These are phyloP conservation scores for Callocephalon fimbriatum DNA, from an alignment of 2,113 vertebrate species.

Conservation along the genomic window DNA sequence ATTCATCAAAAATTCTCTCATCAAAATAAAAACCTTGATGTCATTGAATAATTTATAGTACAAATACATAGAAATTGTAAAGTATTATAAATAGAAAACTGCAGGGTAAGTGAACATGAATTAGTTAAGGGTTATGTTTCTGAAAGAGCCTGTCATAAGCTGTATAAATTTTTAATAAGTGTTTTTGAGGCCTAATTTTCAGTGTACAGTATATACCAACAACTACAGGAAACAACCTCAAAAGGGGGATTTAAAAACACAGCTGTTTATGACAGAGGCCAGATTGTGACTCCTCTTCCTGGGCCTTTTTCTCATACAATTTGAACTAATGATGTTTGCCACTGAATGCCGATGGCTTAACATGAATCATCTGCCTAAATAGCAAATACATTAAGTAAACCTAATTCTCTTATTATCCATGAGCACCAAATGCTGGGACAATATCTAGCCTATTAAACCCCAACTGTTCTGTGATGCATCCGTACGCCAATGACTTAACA, in stretches of 20 bases:
- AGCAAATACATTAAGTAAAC: conserved; percentile 73
- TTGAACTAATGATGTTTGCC: conserved; percentile 73
- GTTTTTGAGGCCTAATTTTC: conserved; percentile 81
- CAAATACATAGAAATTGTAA: conserved; percentile 85
- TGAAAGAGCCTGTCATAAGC: conserved; percentile 82
- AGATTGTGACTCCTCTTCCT: conserved; percentile 61
- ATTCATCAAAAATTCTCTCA: conserved; percentile 87
- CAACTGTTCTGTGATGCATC: conserved; percentile 44
- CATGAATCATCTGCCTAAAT: conserved; percentile 65
- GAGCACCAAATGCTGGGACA: conserved; percentile 62
- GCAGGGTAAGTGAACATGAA: conserved; percentile 85
- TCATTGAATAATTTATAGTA: conserved; percentile 87
- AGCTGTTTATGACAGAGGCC: conserved; percentile 67
- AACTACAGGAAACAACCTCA: conserved; percentile 68
- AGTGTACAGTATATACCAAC: conserved; percentile 68
- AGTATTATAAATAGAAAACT: conserved; percentile 85
- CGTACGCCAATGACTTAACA: neutral
- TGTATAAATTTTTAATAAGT: conserved; percentile 86
- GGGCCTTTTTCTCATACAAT: conserved; percentile 50
- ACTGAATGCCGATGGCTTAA: conserved; percentile 60
- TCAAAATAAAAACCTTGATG: conserved; percentile 87
- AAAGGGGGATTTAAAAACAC: conserved; percentile 67
- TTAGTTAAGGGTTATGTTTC: conserved; percentile 83
- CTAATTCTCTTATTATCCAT: conserved; percentile 55
- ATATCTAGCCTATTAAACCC: conserved; percentile 62